phyloP scores from a whole-genome alignment of 1,140 invertebrate species.

The Hycleus phaleratus region DNA sequence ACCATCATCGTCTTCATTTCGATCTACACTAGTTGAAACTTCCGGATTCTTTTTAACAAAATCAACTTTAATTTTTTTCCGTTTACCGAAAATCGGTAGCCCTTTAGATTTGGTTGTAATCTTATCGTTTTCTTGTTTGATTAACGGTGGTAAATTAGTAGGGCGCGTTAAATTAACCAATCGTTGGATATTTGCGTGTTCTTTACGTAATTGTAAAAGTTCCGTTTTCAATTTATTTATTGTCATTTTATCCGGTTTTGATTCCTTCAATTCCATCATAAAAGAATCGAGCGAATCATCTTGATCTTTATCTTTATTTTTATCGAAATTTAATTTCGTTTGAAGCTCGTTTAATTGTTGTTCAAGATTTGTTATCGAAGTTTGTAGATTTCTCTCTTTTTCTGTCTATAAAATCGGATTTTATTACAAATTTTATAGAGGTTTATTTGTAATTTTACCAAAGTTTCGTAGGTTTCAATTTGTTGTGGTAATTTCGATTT shows the following conservation, averaged over 20 bases:
- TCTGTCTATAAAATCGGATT: slow-evolving; percentile 49
- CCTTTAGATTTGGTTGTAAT: slow-evolving; percentile 5
- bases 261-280: slow-evolving; percentile 55
- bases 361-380: slow-evolving; percentile 29
- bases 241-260: slow-evolving; percentile 44
- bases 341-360: slow-evolving; percentile 48
- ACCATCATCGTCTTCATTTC: slow-evolving; percentile 34
- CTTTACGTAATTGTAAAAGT: slow-evolving; percentile 59
- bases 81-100: slow-evolving; percentile 37
- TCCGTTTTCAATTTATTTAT: slow-evolving; percentile 48
- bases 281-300: slow-evolving; percentile 63
- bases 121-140: slow-evolving; percentile 16
- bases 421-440: neutral
- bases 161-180: slow-evolving; percentile 75
- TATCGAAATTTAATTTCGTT: slow-evolving; percentile 25
- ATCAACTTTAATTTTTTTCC: slow-evolving; percentile 29
- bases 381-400: slow-evolving; percentile 55
- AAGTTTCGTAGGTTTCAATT: slow-evolving; percentile 70
- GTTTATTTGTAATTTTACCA: slow-evolving; percentile 49
- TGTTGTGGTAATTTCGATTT: slow-evolving; percentile 52
- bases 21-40: neutral
- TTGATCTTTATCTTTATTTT: slow-evolving; percentile 41
- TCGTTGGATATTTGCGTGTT: slow-evolving; percentile 59
- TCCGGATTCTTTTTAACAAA: slow-evolving; percentile 17
- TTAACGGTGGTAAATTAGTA: slow-evolving; percentile 51